Conservation (phyloP, 1,140 invertebrate species). For the Euschistus heros region DNA sequence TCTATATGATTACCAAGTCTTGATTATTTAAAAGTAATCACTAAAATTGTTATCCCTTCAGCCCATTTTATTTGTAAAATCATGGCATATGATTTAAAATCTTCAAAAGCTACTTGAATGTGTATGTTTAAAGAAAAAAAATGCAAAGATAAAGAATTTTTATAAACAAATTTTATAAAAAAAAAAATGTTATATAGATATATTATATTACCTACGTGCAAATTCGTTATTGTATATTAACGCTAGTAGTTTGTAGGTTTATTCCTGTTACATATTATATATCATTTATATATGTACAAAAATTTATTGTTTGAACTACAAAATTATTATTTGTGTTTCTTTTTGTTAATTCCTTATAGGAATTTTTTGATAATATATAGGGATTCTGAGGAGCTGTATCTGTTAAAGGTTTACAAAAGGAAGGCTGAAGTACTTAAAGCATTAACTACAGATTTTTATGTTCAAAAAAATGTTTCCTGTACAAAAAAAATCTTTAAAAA, state of each 20-base stretch:
- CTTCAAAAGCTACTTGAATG: not conserved
- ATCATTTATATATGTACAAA: slow-evolving; percentile 11
- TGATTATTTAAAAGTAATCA: slow-evolving; percentile 11
- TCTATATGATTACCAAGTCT: slow-evolving; percentile 9
- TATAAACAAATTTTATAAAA: slow-evolving; percentile 12
- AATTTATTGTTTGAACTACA: too few relatives aligned
- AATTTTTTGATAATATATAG: too few relatives aligned
- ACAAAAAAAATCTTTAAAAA: too few relatives aligned
- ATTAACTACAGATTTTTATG: too few relatives aligned
- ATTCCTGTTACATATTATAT: slow-evolving; percentile 13
- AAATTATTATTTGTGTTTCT: too few relatives aligned
- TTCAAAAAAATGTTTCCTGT: too few relatives aligned
- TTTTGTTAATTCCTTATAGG: too few relatives aligned
- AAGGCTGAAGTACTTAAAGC: too few relatives aligned
- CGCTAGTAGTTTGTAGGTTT: slow-evolving; percentile 7
- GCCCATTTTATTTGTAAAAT: slow-evolving; percentile 11
- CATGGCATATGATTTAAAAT: slow-evolving; percentile 12
- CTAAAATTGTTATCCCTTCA: slow-evolving; percentile 8
- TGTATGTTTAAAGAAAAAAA: not conserved
- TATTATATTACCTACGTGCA: slow-evolving; percentile 6
- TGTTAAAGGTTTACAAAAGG: too few relatives aligned
- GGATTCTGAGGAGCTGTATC: too few relatives aligned
- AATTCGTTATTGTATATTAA: slow-evolving; percentile 13
- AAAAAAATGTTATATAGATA: not conserved
- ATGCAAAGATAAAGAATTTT: not conserved